A percentile compares a stretch with the other conserved stretches of the same genome.
These are phyloP conservation scores for Ammodytes dubius DNA, from an alignment of 2,113 vertebrate species.

Conservation along the genomic window DNA sequence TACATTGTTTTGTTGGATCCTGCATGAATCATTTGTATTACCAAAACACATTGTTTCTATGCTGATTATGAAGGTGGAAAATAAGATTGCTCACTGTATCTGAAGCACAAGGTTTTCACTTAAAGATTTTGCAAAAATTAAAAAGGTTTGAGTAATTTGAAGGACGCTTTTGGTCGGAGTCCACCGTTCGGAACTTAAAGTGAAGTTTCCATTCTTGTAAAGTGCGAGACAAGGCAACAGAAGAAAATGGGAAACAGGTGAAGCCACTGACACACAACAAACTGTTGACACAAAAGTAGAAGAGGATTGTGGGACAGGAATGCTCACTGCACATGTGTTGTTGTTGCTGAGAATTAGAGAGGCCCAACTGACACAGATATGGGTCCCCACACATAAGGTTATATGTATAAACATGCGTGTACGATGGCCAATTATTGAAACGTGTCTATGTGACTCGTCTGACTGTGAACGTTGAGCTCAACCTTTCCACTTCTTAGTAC, in stretches of 20 bases:
- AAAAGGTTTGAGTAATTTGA: not conserved
- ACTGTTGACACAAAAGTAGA: constrained; percentile 27
- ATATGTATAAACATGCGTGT: not conserved
- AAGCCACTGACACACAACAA: constrained; percentile 33
- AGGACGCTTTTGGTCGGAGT: not conserved
- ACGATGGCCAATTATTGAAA: constrained; percentile 16
- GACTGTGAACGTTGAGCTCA: constrained; percentile 32
- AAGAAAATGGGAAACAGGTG: constrained; percentile 57
- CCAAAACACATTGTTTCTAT: not conserved
- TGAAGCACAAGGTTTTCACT: not conserved
- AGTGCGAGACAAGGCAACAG: not conserved
- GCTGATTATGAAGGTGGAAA: not conserved
- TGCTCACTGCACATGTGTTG: constrained; percentile 27
- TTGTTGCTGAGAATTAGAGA: constrained; percentile 11
- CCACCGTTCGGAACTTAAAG: not conserved
- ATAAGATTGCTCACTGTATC: not conserved
- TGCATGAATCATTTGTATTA: not conserved
- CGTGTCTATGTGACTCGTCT: not conserved
- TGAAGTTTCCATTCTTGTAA: not conserved
- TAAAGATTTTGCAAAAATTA: not conserved
- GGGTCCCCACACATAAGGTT: not conserved
- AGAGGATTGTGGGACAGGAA: constrained; percentile 37
- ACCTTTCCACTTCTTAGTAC: constrained; percentile 47
- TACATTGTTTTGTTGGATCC: not conserved
- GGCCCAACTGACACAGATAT: constrained; percentile 10